phyloP scores from a whole-genome alignment of 2,797 vertebrate genomes.

The Danio aesculapii region DNA sequence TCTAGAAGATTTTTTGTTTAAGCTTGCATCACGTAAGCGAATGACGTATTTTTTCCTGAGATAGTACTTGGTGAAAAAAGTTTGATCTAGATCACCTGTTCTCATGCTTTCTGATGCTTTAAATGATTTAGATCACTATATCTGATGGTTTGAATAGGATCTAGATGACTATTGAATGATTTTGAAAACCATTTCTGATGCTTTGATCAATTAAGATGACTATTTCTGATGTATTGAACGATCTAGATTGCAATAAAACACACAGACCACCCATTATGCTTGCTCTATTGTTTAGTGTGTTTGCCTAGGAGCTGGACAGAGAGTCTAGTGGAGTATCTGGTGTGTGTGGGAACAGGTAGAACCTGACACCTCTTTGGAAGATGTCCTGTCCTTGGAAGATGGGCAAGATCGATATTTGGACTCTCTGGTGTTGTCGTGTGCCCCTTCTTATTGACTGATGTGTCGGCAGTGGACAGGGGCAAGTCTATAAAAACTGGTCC shows the following conservation, averaged over 20 bases:
- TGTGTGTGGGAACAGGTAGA: slow-evolving; percentile 63
- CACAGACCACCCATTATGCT: background rate
- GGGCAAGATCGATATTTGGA: slow-evolving; percentile 67
- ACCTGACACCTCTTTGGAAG: slow-evolving; percentile 67
- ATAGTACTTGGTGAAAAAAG: too few species aligned
- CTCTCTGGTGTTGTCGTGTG: slow-evolving; percentile 57
- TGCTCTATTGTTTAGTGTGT: slow-evolving; percentile 20
- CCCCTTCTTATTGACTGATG: slow-evolving; percentile 53
- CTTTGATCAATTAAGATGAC: background rate
- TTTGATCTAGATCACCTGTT: too few species aligned
- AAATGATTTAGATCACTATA: too few species aligned
- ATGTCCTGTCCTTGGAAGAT: slow-evolving; percentile 68
- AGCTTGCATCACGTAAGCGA: too few species aligned
- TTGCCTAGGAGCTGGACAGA: slow-evolving; percentile 6
- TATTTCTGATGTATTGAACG: background rate
- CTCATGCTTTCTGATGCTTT: too few species aligned
- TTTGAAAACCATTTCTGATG: background rate
- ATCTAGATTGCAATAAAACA: background rate
- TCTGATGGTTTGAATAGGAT: too few species aligned
- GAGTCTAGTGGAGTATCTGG: slow-evolving; percentile 56
- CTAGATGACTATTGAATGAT: too few species aligned
- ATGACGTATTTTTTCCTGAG: too few species aligned
- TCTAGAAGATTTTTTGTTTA: too few species aligned
- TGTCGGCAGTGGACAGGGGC: slow-evolving; percentile 3
- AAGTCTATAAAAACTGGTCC: slow-evolving; percentile 8